Evolutionary conservation across 2,797 vertebrate species (phyloP), one percentile per base, ranked within the genome.

Genomic region (Sebastes steindachneri): DNA sequence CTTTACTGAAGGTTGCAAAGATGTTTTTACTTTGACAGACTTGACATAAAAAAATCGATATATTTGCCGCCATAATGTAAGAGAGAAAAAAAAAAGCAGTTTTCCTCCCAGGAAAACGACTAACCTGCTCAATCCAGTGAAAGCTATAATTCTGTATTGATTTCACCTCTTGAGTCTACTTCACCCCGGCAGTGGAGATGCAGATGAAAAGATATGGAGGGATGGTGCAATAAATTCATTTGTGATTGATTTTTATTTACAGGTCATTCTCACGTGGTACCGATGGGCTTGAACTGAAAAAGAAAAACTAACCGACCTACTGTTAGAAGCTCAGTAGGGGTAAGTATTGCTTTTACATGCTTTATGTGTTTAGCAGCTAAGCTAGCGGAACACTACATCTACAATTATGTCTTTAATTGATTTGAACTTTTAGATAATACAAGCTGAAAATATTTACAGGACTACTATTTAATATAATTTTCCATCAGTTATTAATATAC

Each of bases 71-170:
- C 55, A 58, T 71, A 71, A 68, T 79, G 11, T 23, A 62, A 58
- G 48, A 21, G 19, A 48, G 26, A 12, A 6, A 45, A 15, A 12
- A 5, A n/a, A 64, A 31, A 6, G 12, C 4, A 41, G 2, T 28
- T 33, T 35, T 48, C 4, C 29, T 17, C 23, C 14, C 9, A 53
- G 25, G 31, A 58, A 54, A 62, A 23, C 23, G n/a, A 41, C 21
- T 48, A 65, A 68, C 66, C 25, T 51, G 58, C 67, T 51, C 74
- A 60, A 35, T 65, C 23, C 17, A 57, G 53, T 25, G 45, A 55
- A 71, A 71, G 37, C 41, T 26, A 6, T 74, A n/a, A 73, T 68
- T 83, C n/a, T 77, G 12, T 73, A 80, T 83, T 58, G 79, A 85
- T 79, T 80, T 65, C 28, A 65, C 65, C 60, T 80, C 45, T 25